These are phyloP conservation scores for Meteorus cinctellus DNA, from an alignment of 2,888 invertebrate genomes.

Conservation along the genomic window DNA sequence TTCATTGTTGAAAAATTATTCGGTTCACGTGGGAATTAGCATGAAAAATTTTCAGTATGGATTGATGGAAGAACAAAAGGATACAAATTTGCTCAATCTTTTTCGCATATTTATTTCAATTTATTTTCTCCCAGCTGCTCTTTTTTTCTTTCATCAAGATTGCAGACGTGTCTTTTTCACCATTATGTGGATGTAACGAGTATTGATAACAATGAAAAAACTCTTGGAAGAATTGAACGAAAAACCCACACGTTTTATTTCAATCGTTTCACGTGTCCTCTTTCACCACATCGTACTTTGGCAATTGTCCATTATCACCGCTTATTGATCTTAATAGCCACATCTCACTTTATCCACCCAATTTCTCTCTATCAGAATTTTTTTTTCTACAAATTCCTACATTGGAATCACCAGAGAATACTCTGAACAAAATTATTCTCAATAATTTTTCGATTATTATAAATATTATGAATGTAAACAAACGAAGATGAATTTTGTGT, in stretches of 20 bases:
- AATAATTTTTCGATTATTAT: background rate
- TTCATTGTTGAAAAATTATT: too few species aligned
- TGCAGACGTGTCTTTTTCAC: conserved; percentile 3
- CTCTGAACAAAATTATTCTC: too few species aligned
- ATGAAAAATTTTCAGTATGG: too few species aligned
- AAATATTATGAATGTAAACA: background rate
- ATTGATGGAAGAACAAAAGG: too few species aligned
- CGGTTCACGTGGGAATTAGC: too few species aligned
- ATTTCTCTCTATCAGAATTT: background rate
- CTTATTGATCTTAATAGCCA: conserved; percentile 33
- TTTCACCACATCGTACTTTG: background rate
- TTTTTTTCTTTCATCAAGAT: background rate
- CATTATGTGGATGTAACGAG: background rate
- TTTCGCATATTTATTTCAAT: background rate
- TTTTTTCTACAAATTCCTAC: background rate
- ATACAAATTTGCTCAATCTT: too few species aligned
- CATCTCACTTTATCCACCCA: conserved; percentile 11
- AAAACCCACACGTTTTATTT: background rate
- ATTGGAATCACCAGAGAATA: too few species aligned
- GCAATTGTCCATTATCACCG: conserved; percentile 32
- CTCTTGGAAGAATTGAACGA: background rate
- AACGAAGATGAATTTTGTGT: background rate
- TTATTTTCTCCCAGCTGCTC: background rate
- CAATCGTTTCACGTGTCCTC: background rate
- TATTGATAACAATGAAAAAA: background rate